Percentiles rank a stretch among this genome's conserved stretches.
These are phyloP conservation scores for Bruchidius siliquastri DNA, from an alignment of 2,888 invertebrate species.

Conservation along the genomic window DNA sequence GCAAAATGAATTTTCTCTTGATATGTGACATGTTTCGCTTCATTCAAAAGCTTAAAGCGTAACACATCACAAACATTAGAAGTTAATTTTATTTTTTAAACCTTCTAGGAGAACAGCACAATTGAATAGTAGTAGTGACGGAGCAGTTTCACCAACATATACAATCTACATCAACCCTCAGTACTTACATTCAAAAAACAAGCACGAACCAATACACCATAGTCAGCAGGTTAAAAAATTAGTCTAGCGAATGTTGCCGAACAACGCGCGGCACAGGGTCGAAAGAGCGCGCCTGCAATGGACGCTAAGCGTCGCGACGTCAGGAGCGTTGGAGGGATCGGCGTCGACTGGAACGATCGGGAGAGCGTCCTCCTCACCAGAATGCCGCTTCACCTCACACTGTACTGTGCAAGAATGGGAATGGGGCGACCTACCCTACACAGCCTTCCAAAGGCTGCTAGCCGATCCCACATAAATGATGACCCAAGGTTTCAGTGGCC, in stretches of 20 bases:
- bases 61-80: no score
- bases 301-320: neutral
- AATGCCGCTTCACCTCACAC: neutral
- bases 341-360: neutral
- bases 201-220: neutral
- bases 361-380: neutral
- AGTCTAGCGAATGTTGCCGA: neutral
- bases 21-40: no score
- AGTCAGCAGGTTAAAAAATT: neutral
- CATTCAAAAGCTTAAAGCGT: no score
- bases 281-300: neutral
- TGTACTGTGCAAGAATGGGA: neutral
- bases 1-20: no score
- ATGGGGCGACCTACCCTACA: neutral
- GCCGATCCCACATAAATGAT: no score
- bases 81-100: no score
- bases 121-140: no score
- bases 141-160: no score
- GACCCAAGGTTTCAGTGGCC: no score
- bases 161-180: neutral
- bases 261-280: neutral
- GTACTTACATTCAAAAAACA: neutral
- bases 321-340: neutral
- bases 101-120: no score
- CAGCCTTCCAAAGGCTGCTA: no score